phyloP scores from a whole-genome alignment of 2,888 invertebrate genomes.

The Torymus aiolomorphi region DNA sequence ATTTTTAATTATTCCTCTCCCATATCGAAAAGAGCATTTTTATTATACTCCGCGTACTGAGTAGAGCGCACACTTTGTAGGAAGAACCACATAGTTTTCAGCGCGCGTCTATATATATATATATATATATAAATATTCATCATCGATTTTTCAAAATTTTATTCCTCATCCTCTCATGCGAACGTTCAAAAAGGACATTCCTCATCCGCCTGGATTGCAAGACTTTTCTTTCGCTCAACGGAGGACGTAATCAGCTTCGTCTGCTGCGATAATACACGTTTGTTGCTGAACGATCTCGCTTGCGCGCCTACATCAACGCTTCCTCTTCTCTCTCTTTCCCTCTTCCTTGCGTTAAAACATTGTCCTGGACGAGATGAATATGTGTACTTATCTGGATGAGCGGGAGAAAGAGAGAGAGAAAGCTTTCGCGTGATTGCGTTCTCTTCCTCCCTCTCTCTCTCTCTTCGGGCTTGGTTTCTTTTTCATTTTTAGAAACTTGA shows the following conservation, averaged over 20 bases:
- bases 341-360: slow-evolving; percentile 14
- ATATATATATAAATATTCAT: too few relatives aligned
- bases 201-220: too few relatives aligned
- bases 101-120: not conserved
- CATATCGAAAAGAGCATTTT: too few relatives aligned
- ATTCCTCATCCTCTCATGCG: slow-evolving; percentile 22
- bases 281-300: slow-evolving; percentile 41
- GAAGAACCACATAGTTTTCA: slow-evolving; percentile 4
- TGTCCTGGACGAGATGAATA: slow-evolving; percentile 37
- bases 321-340: too few relatives aligned
- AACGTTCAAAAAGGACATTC: too few relatives aligned
- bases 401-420: too few relatives aligned
- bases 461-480: not conserved
- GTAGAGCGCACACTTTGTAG: not conserved
- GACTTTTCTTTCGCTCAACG: too few relatives aligned
- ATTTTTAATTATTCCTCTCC: too few relatives aligned
- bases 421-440: too few relatives aligned
- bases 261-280: too few relatives aligned
- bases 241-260: too few relatives aligned
- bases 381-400: too few relatives aligned
- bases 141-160: slow-evolving; percentile 27
- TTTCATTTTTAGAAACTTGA: slow-evolving; percentile 33
- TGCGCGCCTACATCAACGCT: not conserved
- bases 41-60: not conserved
- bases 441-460: not conserved